Conservation (phyloP, 1,140 invertebrate genomes). For the Drosophila tsacasi region DNA sequence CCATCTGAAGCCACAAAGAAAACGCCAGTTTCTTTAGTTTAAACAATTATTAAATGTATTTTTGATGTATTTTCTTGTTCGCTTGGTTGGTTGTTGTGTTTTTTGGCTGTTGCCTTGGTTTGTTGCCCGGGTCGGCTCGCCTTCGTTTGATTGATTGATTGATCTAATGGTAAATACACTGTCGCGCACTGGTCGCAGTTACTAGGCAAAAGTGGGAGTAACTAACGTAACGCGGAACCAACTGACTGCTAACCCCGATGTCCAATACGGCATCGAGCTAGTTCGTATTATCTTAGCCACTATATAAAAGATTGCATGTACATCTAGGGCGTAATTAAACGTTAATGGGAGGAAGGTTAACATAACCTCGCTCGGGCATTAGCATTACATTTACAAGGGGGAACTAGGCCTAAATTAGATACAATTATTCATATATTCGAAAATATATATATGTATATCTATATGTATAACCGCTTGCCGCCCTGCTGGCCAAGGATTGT, state of each 20-base stretch:
- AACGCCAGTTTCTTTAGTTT: not conserved
- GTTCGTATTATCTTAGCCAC: constrained; percentile 36
- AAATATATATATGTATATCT: not conserved
- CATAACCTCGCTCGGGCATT: constrained; percentile 68
- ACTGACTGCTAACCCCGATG: constrained; percentile 24
- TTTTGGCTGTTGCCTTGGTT: constrained; percentile 5
- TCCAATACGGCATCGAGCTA: not conserved
- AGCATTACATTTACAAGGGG: constrained; percentile 55
- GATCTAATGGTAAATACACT: constrained; percentile 23
- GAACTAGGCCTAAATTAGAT: constrained; percentile 21
- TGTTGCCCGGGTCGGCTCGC: constrained; percentile 3
- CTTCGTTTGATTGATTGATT: constrained; percentile 23
- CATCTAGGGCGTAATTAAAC: constrained; percentile 49
- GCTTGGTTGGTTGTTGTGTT: constrained; percentile 14
- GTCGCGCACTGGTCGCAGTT: constrained; percentile 12
- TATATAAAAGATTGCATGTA: constrained; percentile 54
- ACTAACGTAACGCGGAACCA: constrained; percentile 32
- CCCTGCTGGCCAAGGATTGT: constrained; percentile 6
- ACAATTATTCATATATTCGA: constrained; percentile 14
- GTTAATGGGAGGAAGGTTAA: constrained; percentile 61
- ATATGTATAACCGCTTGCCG: not conserved
- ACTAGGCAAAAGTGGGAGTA: constrained; percentile 16
- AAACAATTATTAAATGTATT: constrained; percentile 24
- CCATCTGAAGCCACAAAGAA: not conserved
- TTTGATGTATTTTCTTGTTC: constrained; percentile 41